Evolutionary conservation across 2,797 vertebrate genomes (phyloP).

Genomic region (Aeoliscus strigatus): DNA sequence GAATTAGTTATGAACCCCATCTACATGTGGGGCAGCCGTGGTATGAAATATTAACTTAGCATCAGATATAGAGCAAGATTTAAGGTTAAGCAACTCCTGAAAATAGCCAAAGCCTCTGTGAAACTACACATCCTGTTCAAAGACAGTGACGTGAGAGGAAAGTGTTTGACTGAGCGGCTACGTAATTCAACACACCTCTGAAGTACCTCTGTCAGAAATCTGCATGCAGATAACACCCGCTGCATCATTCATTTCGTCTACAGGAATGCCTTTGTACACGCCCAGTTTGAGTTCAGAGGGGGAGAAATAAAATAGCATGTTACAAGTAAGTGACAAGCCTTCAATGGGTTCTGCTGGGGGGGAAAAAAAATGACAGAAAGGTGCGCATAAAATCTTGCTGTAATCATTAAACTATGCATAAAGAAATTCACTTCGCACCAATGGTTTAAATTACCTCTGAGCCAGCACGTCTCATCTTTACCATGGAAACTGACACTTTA

Average conservation of each 20-base stretch:
- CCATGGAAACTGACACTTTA: constrained; percentile 77
- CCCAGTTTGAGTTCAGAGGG: constrained; percentile 57
- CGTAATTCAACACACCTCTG: constrained; percentile 9
- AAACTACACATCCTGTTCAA: constrained; percentile 26
- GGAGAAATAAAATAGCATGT: constrained; percentile 10
- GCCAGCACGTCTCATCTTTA: constrained; percentile 66
- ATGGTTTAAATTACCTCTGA: constrained; percentile 64
- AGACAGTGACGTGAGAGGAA: constrained; percentile 15
- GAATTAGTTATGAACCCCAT: constrained; percentile 73
- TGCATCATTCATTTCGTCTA: constrained; percentile 36
- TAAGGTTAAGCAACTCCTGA: constrained; percentile 50
- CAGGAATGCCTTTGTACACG: constrained; percentile 59
- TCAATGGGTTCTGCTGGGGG: too few relatives aligned
- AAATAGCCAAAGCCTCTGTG: constrained; percentile 15
- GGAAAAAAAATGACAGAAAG: constrained; percentile 17
- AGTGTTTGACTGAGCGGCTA: constrained; percentile 32
- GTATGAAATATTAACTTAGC: constrained; percentile 72
- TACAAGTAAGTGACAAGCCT: constrained; percentile 30
- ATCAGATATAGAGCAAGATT: constrained; percentile 49
- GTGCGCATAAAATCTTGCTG: constrained; percentile 21
- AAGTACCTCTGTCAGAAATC: constrained; percentile 41
- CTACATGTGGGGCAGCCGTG: constrained; percentile 67
- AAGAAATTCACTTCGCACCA: constrained; percentile 46
- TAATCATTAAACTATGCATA: constrained; percentile 26
- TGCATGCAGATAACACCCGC: constrained; percentile 48